A percentile compares a stretch with the other conserved stretches of the same genome.
phyloP scores from a whole-genome alignment of 1,140 invertebrate species.

The Drosophila santomea region DNA sequence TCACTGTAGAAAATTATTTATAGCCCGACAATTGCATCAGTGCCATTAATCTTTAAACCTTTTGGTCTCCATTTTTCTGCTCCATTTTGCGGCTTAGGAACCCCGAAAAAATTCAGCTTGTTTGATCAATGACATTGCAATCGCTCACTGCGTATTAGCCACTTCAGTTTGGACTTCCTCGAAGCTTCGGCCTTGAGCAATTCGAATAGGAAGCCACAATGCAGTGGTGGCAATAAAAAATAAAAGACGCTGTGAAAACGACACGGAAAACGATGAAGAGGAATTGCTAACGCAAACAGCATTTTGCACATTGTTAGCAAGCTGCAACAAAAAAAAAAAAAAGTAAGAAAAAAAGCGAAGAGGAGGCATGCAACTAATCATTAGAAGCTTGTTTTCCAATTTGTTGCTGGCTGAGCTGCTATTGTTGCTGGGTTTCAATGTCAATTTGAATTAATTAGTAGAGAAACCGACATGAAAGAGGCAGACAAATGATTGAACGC shows the following conservation, averaged over 20 bases:
- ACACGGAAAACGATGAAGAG: slow-evolving; percentile 44
- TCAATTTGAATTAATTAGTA: slow-evolving; percentile 82
- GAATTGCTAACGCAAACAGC: slow-evolving; percentile 75
- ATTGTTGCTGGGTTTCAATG: slow-evolving; percentile 67
- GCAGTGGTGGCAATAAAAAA: slow-evolving; percentile 14
- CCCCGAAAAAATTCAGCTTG: neutral
- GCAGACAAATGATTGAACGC: slow-evolving; percentile 22
- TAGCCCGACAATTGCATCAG: neutral
- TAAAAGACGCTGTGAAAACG: slow-evolving; percentile 38
- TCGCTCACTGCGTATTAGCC: slow-evolving; percentile 26
- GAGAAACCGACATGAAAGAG: slow-evolving; percentile 54
- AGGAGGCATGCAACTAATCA: slow-evolving; percentile 70
- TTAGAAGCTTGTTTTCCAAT: slow-evolving; percentile 78
- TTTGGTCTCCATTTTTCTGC: too few species aligned
- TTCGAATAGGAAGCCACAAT: slow-evolving; percentile 39
- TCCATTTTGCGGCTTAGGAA: neutral
- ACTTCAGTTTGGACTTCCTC: slow-evolving; percentile 51
- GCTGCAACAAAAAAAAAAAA: slow-evolving; percentile 17
- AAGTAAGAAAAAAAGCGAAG: neutral
- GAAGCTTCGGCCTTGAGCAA: slow-evolving; percentile 45
- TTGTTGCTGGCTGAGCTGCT: slow-evolving; percentile 55
- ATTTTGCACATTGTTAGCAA: slow-evolving; percentile 80
- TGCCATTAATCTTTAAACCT: too few species aligned
- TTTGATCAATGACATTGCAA: slow-evolving; percentile 20
- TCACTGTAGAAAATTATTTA: neutral